Evolutionary conservation across 2,888 invertebrate species (phyloP), one percentile per base, ranked within the genome.

Genomic region (Aspidiotus rigidus): DNA sequence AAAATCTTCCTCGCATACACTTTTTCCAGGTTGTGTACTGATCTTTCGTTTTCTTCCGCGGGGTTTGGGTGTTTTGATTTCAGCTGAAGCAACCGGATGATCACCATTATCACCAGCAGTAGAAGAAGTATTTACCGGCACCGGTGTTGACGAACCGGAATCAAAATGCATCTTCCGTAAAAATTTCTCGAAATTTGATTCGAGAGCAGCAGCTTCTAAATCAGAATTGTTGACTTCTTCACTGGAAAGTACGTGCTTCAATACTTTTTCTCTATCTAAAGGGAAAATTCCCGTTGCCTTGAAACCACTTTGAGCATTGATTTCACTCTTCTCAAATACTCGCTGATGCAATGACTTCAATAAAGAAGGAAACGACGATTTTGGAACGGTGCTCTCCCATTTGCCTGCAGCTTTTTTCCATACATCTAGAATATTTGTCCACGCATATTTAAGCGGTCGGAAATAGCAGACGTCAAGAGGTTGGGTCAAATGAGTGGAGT

Each of bases 391-490:
- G 7, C 39, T 41, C 44, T 56, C 13, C n/a, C n/a, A n/a, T n/a
- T n/a, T n/a, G n/a, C n/a, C n/a, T n/a, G 49, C 62, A 42, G 15
- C 39, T n/a, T 53, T 55, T 41, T 62, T 69, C 67, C 60, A 67
- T 13, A 53, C 53, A 28, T 40, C 42, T 10, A 73, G 55, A 57
- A 72, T 71, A n/a, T 59, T 56, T n/a, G 73, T 59, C 73, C 73
- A 73, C 53, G 64, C 70, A 10, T 17, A 62, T 57, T 74, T 73
- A n/a, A 74, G 55, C 1, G 74, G 74, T 2, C 71, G 55, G 60
- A 74, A 73, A 40, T 71, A 73, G n/a, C 70, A 71, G 2, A 73
- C 71, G 42, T 73, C 73, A 7, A 74, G 63, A 11, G 72, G 74
- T 67, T 73, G 74, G 10, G 70, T 69, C n/a, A 72, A 40, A 39